Evolutionary conservation across 2,797 vertebrate genomes (phyloP), one percentile per base, ranked within the genome.

Genomic region (Anguilla megastoma): DNA sequence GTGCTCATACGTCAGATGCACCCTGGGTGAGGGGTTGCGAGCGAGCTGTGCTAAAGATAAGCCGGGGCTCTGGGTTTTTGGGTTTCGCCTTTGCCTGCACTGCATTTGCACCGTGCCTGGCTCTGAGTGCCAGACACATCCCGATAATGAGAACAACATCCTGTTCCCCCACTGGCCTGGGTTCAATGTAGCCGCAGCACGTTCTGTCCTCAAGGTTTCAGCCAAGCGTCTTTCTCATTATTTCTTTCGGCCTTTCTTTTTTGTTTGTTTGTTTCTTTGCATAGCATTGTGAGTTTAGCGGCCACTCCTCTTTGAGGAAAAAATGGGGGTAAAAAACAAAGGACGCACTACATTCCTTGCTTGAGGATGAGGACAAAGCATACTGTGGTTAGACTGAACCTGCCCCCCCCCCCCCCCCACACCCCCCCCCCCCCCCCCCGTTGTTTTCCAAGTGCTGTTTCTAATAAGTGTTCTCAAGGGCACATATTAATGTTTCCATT

Each of bases 91-190:
- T 45, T 33, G 74, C 10, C 36, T 79, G 74, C 18, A 41, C 36
- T 24, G 36, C 30, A 79, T 79, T 79, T 45, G 4, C 74, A 36
- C 71, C 33, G 10, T 33, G 71, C 71, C 33, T 18, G 33, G 30
- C 71, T 21, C 71, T 36, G 71, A 12, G 63, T 69, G 63, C 74
- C 16, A 33, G 36, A 33, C 36, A 41, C 74, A 41, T 45, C 33
- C 36, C 74, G 3, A 18, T 79, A 79, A 74, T 74, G 69, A 74
- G 69, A 74, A 79, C 74, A 41, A 79, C 30, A 41, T 79, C 74
- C 36, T 41, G 74, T 79, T 76, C 71, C 74, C 74, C 16, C 4
- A 6, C 74, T 79, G 74, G 74, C 74, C 36, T 2, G 33, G 74
- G 36, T 45, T 79, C 33, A 79, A 41, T 18, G 12, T 21, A 79